These are phyloP conservation scores for Zosterops lateralis DNA, from an alignment of 2,113 vertebrate genomes.

Conservation along the genomic window DNA sequence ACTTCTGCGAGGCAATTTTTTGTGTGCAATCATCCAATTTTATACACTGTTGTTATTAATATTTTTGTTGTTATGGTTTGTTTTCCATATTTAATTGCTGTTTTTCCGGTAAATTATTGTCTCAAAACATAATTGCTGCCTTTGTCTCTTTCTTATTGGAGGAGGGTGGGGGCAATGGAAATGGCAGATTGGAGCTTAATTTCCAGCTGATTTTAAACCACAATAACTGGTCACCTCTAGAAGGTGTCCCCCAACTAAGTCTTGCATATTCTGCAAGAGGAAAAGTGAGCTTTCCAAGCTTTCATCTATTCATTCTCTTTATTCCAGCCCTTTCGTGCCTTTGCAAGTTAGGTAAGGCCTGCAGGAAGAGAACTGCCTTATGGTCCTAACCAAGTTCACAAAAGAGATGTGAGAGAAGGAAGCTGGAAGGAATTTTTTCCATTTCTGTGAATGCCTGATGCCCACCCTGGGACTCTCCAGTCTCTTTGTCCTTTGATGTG, in stretches of 20 bases:
- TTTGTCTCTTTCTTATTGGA: neutral
- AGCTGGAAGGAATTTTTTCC: neutral
- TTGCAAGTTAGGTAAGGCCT: neutral
- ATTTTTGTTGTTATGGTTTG: neutral
- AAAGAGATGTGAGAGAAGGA: neutral
- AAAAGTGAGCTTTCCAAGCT: neutral
- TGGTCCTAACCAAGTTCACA: neutral
- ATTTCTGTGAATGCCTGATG: neutral
- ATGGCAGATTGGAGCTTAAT: neutral
- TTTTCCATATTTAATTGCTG: neutral
- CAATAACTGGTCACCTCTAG: neutral
- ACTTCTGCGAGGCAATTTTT: neutral
- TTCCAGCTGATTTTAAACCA: neutral
- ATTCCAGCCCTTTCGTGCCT: neutral
- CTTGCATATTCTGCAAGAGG: neutral
- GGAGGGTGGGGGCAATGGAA: neutral
- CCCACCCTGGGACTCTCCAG: neutral
- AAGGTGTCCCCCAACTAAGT: neutral
- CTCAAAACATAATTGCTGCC: neutral
- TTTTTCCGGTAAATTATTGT: neutral
- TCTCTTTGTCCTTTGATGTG: neutral
- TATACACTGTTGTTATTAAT: neutral
- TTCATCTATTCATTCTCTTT: neutral
- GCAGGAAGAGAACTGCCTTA: neutral
- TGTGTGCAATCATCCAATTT: neutral